A percentile compares a stretch with the other conserved stretches of the same genome.
These are phyloP conservation scores for Procambarus clarkii DNA, from an alignment of 1,140 invertebrate genomes.

Conservation along the genomic window DNA sequence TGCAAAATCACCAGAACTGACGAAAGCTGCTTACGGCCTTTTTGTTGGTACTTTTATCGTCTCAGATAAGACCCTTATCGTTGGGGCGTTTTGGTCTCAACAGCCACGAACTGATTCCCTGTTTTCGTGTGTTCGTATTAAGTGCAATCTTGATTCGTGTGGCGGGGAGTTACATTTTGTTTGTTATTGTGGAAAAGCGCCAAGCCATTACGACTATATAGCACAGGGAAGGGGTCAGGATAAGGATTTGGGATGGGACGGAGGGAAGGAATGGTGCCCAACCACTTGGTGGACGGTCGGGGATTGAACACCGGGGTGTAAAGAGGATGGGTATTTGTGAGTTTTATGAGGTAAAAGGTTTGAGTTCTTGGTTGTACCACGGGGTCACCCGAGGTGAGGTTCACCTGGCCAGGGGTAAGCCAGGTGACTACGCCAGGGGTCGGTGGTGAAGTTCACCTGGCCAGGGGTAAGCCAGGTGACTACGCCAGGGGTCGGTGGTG, in stretches of 20 bases:
- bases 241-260: no score
- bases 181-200: no score
- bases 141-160: background rate
- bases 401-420: background rate
- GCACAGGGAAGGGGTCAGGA: no score
- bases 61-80: background rate
- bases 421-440: no score
- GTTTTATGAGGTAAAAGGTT: background rate
- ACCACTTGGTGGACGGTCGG: no score
- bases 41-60: background rate
- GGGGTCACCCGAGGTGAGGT: background rate
- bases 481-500: background rate
- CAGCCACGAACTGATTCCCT: no score
- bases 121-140: no score
- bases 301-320: background rate
- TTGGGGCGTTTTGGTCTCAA: no score
- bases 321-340: background rate
- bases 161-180: background rate
- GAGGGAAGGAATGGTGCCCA: no score
- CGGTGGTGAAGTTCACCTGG: background rate
- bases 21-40: background rate
- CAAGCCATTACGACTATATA: no score
- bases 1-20: constrained; percentile 5
- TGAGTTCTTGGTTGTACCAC: no score
- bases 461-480: background rate